Base-by-base conservation (phyloP, 2,888 invertebrate genomes). In the Lutraria lutraria region DNA sequence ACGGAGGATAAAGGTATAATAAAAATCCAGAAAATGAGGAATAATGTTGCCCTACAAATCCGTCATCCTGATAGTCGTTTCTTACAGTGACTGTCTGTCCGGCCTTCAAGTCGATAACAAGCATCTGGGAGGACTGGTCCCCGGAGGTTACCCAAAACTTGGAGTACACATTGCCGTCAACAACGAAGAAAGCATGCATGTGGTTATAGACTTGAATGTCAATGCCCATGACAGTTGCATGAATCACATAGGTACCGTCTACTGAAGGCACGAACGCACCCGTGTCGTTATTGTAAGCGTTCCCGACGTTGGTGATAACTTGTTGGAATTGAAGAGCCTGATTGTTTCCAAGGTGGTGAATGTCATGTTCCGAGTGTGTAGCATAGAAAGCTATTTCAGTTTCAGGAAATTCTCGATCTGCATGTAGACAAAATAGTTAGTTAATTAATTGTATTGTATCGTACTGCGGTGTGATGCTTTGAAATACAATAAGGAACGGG, bases 11-110 rank as follows among this genome's bases (percentile, higher is more conserved):
- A 31, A 68, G 83, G 60, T 83, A 83, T 19, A 83, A 56, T n/a
- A 83, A 52, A 52, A 83, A 83, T 83, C 83, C 83, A 43, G 83
- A 83, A 83, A 83, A 83, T n/a, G 83, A 43, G 12, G 83, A 60
- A n/a, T n/a, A 68, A 6, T n/a, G 60, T 34, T 12, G 29, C 15
- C 83, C 83, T 12, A 83, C 25, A 43, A 83, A 34, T 3, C 60
- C 29, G 1, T 34, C 43, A 25, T 83, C 83, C 10, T 13, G n/a
- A 2, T 43, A 34, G 43, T 43, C 29, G 19, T 83, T 83, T 31
- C 34, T 83, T 13, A 83, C 83, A 3, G 83, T 43, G 0, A 83
- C 83, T 4, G 43, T 34, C 4, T 63, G 63, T 8, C 83, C 83
- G 0, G 83, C 63, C n/a, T 52, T 29, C 8, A 83, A 68, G 0